phyloP scores from a whole-genome alignment of 1,140 invertebrate species.

The Magallana angulata region DNA sequence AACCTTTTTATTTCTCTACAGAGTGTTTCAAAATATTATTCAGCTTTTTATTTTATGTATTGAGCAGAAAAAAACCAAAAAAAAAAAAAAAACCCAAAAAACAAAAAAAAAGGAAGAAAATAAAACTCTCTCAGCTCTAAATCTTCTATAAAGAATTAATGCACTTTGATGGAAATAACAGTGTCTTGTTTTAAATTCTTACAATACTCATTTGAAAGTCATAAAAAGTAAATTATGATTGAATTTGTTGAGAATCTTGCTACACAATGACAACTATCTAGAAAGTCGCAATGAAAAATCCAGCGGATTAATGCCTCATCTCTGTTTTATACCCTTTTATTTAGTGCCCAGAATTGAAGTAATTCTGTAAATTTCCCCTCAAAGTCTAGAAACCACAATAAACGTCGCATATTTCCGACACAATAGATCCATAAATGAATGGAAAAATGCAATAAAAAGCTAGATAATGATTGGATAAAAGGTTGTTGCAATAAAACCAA shows the following conservation, averaged over 20 bases:
- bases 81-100: neutral
- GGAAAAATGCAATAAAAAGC: constrained; percentile 44
- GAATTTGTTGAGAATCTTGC: constrained; percentile 25
- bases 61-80: neutral
- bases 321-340: constrained; percentile 24
- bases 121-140: neutral
- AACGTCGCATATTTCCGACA: constrained; percentile 49
- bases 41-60: neutral
- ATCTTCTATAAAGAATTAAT: neutral
- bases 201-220: constrained; percentile 29
- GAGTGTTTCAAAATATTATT: neutral
- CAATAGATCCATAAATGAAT: constrained; percentile 43
- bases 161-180: neutral
- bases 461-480: constrained; percentile 49
- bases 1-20: constrained; percentile 3
- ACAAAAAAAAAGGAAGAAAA: neutral
- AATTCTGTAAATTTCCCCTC: constrained; percentile 44
- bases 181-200: constrained; percentile 34
- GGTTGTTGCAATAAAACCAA: constrained; percentile 44
- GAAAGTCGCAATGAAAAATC: constrained; percentile 29
- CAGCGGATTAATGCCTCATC: constrained; percentile 32
- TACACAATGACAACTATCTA: constrained; percentile 26
- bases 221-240: constrained; percentile 36
- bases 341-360: constrained; percentile 40
- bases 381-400: constrained; percentile 41